phyloP scores from a whole-genome alignment of 2,113 vertebrate species.

The Sceloporus undulatus region DNA sequence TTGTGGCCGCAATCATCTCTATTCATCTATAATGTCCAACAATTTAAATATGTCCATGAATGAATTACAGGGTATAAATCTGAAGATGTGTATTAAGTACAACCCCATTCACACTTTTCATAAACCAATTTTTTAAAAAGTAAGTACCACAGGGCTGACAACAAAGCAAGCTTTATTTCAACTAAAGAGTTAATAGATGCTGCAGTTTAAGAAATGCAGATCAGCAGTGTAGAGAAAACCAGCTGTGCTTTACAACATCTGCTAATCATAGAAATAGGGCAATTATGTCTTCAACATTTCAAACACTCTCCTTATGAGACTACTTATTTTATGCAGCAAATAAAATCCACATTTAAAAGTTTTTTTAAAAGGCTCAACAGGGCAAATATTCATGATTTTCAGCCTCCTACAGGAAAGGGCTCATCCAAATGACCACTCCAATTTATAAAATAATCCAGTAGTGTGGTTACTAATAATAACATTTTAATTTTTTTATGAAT shows the following conservation, averaged over 20 bases:
- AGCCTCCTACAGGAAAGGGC: not conserved
- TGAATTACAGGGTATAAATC: slow-evolving; percentile 17
- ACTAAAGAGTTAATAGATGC: slow-evolving; percentile 33
- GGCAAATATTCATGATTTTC: slow-evolving; percentile 14
- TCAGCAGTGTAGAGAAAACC: slow-evolving; percentile 35
- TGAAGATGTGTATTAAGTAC: slow-evolving; percentile 18
- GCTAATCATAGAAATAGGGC: slow-evolving; percentile 40
- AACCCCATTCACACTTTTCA: slow-evolving; percentile 7
- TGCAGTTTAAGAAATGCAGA: slow-evolving; percentile 29
- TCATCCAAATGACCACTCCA: slow-evolving; percentile 1
- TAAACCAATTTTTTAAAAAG: not conserved
- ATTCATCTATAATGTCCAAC: slow-evolving; percentile 10
- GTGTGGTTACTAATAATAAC: not conserved
- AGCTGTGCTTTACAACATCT: slow-evolving; percentile 38
- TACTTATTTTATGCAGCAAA: slow-evolving; percentile 37
- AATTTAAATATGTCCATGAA: slow-evolving; percentile 25
- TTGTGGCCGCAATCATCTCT: slow-evolving; percentile 24
- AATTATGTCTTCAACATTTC: slow-evolving; percentile 41
- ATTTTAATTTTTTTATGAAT: not conserved
- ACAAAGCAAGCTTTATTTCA: slow-evolving; percentile 18
- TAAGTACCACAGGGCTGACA: not conserved
- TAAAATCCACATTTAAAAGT: slow-evolving; percentile 16
- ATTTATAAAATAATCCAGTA: not conserved
- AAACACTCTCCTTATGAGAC: slow-evolving; percentile 36
- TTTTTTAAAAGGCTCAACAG: not conserved